Conservation (phyloP, 1,140 invertebrate species). For the Lordiphosa stackelbergi region DNA sequence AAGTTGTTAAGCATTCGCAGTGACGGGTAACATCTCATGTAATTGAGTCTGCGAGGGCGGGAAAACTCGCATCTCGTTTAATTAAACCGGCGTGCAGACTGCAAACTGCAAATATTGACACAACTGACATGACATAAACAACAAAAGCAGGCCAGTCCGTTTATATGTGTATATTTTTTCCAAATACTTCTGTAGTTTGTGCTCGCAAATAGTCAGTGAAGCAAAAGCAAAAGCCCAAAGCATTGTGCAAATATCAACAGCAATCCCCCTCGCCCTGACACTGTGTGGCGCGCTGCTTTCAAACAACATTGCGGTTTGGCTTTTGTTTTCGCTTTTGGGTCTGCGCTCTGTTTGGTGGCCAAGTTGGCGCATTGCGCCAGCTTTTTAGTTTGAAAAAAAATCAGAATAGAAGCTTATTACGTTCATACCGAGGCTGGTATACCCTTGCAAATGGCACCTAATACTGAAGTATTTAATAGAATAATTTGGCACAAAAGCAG, state of each 20-base stretch:
- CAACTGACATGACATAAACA: constrained; percentile 35
- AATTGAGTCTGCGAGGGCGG: neutral
- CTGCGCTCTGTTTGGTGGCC: constrained; percentile 3
- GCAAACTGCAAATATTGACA: constrained; percentile 57
- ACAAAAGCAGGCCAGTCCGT: constrained; percentile 15
- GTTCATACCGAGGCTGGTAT: no score
- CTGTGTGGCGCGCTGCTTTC: constrained; percentile 1
- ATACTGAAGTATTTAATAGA: no score
- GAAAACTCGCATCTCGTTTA: constrained; percentile 42
- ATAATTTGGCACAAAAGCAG: no score
- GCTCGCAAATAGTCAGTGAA: constrained; percentile 11
- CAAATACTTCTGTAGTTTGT: constrained; percentile 22
- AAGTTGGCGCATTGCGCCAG: constrained; percentile 39
- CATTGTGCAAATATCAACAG: constrained; percentile 47
- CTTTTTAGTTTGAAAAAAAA: constrained; percentile 19
- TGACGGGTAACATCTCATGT: neutral
- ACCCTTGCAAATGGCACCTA: no score
- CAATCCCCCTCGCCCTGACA: constrained; percentile 3
- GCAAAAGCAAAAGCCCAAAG: constrained; percentile 36
- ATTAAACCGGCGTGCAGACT: constrained; percentile 45
- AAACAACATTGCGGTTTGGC: constrained; percentile 41
- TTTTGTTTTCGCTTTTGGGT: constrained; percentile 27
- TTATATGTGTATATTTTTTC: neutral
- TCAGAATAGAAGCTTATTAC: neutral
- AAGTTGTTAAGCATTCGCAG: constrained; percentile 31